These are phyloP conservation scores for Labia minor DNA, from an alignment of 2,888 invertebrate species.

Conservation along the genomic window DNA sequence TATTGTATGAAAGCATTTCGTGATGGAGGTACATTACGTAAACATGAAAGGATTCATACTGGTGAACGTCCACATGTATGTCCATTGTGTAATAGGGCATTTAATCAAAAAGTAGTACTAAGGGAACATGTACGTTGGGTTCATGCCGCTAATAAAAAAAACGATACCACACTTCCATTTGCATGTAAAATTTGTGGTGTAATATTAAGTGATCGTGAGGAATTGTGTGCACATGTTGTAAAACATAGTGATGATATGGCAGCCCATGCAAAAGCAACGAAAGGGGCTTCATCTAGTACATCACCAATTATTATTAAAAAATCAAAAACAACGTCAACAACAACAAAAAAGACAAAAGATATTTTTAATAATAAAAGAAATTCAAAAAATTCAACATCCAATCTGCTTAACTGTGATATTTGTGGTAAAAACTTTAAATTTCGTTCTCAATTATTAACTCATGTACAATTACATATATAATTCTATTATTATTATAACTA, in stretches of 20 bases:
- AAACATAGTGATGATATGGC: conserved; percentile 79
- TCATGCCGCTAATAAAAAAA: conserved; percentile 69
- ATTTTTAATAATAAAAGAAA: background rate
- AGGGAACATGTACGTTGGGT: conserved; percentile 77
- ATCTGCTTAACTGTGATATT: conserved; percentile 61
- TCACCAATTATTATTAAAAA: background rate
- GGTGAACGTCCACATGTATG: conserved; percentile 78
- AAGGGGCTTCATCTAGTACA: background rate
- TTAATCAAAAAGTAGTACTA: conserved; percentile 71
- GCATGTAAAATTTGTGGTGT: conserved; percentile 67
- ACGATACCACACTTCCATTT: conserved; percentile 50
- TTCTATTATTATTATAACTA: background rate
- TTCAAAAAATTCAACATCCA: conserved; percentile 16
- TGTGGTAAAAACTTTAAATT: conserved; percentile 64
- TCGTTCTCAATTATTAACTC: conserved; percentile 59
- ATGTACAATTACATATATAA: conserved; percentile 71
- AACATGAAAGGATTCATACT: conserved; percentile 77
- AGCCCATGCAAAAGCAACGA: conserved; percentile 35
- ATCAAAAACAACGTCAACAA: background rate
- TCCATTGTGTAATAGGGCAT: conserved; percentile 75
- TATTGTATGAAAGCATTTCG: conserved; percentile 85
- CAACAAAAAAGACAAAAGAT: background rate
- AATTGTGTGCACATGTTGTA: conserved; percentile 70
- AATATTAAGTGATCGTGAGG: conserved; percentile 56
- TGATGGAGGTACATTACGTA: conserved; percentile 72